phyloP scores from a whole-genome alignment of 2,113 vertebrate species.

The Ursus arctos region DNA sequence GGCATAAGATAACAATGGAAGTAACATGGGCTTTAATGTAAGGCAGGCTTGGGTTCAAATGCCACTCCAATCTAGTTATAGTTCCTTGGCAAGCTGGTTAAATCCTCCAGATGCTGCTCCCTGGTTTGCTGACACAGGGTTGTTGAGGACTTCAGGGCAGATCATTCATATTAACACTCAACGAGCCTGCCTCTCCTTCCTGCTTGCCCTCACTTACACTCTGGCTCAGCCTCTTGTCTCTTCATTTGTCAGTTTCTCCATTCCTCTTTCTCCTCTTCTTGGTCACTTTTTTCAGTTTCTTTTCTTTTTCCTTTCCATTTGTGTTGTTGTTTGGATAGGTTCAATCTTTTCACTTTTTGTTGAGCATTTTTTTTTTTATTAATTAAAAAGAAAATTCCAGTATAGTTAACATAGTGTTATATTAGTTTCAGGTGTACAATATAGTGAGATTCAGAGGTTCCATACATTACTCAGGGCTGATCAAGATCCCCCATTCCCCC shows the following conservation, averaged over 20 bases:
- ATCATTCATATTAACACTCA: background rate
- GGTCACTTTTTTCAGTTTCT: background rate
- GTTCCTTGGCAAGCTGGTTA: background rate
- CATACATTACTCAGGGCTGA: background rate
- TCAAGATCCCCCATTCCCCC: background rate
- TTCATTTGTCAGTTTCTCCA: background rate
- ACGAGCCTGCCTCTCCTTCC: background rate
- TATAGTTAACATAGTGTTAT: background rate
- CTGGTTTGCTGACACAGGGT: fast-evolving
- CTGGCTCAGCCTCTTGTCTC: background rate
- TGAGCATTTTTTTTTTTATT: background rate
- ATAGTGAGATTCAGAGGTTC: background rate
- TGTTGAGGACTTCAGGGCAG: background rate
- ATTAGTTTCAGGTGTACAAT: background rate
- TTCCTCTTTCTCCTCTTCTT: background rate
- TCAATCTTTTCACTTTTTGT: background rate
- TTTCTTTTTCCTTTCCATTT: background rate
- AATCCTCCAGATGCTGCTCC: background rate
- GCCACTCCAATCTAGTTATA: background rate
- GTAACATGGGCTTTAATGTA: background rate
- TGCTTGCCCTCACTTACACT: background rate
- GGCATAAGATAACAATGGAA: background rate
- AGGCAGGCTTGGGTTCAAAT: background rate
- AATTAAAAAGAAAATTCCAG: background rate
- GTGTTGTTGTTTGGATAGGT: background rate